These are phyloP conservation scores for Rhabdomys pumilio DNA, from an alignment of 2,797 vertebrate species.

Conservation along the genomic window DNA sequence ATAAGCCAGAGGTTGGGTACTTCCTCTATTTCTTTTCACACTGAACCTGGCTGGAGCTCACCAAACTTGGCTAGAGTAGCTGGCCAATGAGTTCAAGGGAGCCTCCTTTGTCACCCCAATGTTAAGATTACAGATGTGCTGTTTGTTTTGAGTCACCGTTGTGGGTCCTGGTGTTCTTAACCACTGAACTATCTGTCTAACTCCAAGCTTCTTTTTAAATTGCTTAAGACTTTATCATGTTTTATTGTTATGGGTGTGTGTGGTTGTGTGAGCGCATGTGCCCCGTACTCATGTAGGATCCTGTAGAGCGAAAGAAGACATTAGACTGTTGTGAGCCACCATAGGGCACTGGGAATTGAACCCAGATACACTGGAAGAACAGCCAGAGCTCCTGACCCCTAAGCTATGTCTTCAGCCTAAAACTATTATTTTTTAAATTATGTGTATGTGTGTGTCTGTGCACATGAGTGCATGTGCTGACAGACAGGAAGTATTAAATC, in stretches of 20 bases:
- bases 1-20: neutral
- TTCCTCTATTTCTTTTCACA: neutral
- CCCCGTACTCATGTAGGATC: neutral
- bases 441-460: neutral
- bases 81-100: neutral
- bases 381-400: neutral
- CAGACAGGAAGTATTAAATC: neutral
- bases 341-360: neutral
- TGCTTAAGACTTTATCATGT: neutral
- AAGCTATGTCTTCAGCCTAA: neutral
- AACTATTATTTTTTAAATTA: neutral
- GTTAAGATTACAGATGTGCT: neutral
- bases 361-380: neutral
- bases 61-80: neutral
- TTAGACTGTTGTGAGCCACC: neutral
- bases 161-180: neutral
- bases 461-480: neutral
- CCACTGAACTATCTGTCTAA: neutral
- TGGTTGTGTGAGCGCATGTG: neutral
- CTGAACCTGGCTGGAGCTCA: neutral
- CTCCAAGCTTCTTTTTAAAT: neutral
- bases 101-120: neutral
- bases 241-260: neutral
- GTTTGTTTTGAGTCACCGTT: neutral
- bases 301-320: neutral